Evolutionary conservation across 2,888 invertebrate species (phyloP), one percentile per base, ranked within the genome.

Genomic region (Crocallis elinguaria): DNA sequence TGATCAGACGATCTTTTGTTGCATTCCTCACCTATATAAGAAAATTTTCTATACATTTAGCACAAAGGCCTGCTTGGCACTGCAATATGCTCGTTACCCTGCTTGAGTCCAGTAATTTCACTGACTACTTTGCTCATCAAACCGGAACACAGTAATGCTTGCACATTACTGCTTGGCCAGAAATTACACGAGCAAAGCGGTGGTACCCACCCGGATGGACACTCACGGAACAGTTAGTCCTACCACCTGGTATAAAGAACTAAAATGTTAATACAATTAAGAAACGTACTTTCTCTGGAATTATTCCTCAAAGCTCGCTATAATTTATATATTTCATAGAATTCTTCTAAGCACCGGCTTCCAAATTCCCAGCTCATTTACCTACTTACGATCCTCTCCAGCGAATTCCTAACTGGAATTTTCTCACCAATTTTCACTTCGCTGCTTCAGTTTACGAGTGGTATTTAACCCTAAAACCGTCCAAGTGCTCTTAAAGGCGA

Each of bases 391-490:
- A 17, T 33, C 25, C 19, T 44, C 25, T 25, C 37, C 23, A 41
- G n/a, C 19, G 17, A 60, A 60, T 46, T 51, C 60, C 49, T 41
- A 11, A 23, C 35, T 32, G 51, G 42, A 45, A 54, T 49, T 54
- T 57, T 57, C 57, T 37, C 50, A 33, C 41, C 32, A 51, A 48
- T 54, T 56, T 53, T 50, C 50, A 42, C 41, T 48, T 41, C 48
- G 9, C 30, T 29, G 19, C 42, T 52, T 25, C 29, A 25, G 11
- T 52, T 57, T 56, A 50, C 52, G 48, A 38, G 19, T 42, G 50
- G 41, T 50, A 50, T 61, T 56, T 50, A 53, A 51, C 45, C 56
- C 36, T 42, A 38, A 51, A 52, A 50, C 50, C 12, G 48, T 42
- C 39, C 39, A 16, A 35, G 49, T 32, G 35, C 52, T 25, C 17